A percentile compares a stretch with the other conserved stretches of the same genome.
phyloP scores from a whole-genome alignment of 1,140 invertebrate species.

The Maconellicoccus hirsutus region DNA sequence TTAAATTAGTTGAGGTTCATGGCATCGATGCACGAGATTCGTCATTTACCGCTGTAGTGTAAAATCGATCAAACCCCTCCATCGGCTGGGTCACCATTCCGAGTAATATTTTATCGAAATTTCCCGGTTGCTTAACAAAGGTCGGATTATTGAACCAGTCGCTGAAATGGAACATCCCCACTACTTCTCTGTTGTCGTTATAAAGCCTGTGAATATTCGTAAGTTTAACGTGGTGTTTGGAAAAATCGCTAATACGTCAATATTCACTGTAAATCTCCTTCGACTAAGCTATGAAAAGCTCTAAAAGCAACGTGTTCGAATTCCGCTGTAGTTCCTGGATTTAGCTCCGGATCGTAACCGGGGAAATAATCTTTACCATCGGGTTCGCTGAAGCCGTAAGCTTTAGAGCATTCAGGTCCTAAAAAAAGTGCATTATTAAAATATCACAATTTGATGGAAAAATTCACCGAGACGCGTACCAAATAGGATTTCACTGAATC shows the following conservation, averaged over 20 bases:
- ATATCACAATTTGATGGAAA: too few relatives aligned
- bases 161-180: constrained; percentile 19
- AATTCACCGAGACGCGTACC: constrained; percentile 34
- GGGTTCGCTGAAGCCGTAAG: neutral
- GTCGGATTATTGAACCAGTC: constrained; percentile 27
- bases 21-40: neutral
- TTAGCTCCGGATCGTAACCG: constrained; percentile 48
- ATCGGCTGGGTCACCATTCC: constrained; percentile 56
- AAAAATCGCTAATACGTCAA: too few relatives aligned
- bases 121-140: constrained; percentile 26
- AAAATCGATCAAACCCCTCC: constrained; percentile 52
- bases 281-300: constrained; percentile 42
- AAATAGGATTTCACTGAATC: constrained; percentile 50
- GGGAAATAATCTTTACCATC: constrained; percentile 28
- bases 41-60: constrained; percentile 46
- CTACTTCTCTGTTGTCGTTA: constrained; percentile 23
- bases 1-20: neutral
- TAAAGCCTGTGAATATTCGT: constrained; percentile 23
- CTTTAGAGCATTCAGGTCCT: neutral
- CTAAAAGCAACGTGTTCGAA: constrained; percentile 50
- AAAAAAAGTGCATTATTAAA: neutral
- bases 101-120: constrained; percentile 34
- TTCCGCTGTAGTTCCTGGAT: constrained; percentile 49
- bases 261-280: neutral
- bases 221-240: neutral